Evolutionary conservation across 2,113 vertebrate genomes (phyloP), one percentile per base, ranked within the genome.

Genomic region (Gobiocypris rarus): DNA sequence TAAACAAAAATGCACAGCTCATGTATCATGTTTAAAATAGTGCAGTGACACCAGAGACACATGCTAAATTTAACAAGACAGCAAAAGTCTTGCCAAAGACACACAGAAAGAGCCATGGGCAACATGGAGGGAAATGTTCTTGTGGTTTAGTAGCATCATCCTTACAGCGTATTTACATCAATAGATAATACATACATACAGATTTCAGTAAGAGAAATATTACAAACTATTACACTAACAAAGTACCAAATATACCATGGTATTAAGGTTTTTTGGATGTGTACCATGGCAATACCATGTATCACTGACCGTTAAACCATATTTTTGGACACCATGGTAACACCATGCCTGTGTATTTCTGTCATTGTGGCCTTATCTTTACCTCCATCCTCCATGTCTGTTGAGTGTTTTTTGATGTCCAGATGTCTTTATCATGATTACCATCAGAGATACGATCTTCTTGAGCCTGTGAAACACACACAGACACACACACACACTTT

Each of bases 301-400:
- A n/a, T 70, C 5, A n/a, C n/a, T n/a, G n/a, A n/a, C 1, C 4
- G 0, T 31, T 41, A 41, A 41, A 6, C 4, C 3, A 41, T 43
- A 13, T n/a, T 71, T 34, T 13, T 71, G 69, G 69, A 24, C 10
- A 45, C 22, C 38, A 41, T 43, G 34, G 41, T 45, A 71, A 24
- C 11, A 24, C 69, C 38, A 7, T 24, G 5, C 11, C 13, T 14
- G 41, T 26, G n/a, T 71, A 13, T 73, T 45, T 14, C n/a, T 45
- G 6, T 45, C 69, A 70, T 43, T 77, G 19, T 38, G 31, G 22
- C 14, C 0, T 5, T n/a, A 48, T 63, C 14, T 50, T 67, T 80
- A 80, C 77, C 77, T 80, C 77, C 22, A 28, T 17, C 10, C 24
- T 67, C 77, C 77, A 80, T 13, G 43, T 22, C 43, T 67, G 77